A percentile compares a stretch with the other conserved stretches of the same genome.
Conservation (phyloP, 2,797 vertebrate genomes). For the Scolopax bukidnonensis region DNA sequence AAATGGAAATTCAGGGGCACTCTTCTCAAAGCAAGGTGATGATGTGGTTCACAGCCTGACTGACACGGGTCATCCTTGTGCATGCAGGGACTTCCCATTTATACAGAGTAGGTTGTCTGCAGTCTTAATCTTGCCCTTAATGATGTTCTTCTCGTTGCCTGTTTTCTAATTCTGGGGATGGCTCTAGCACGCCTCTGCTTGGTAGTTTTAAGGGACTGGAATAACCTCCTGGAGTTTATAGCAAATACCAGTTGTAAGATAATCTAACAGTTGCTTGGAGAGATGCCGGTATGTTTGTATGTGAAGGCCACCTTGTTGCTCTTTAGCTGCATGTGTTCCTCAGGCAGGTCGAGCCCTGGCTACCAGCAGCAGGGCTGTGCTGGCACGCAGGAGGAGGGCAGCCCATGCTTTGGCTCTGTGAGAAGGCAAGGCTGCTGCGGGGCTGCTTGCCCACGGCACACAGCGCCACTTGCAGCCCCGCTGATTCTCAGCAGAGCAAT, state of each 20-base stretch:
- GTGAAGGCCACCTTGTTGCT: background rate
- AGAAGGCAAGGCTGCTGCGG: background rate
- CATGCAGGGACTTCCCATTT: background rate
- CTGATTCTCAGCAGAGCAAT: background rate
- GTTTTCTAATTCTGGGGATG: background rate
- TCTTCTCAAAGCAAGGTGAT: background rate
- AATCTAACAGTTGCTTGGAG: background rate
- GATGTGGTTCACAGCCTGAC: background rate
- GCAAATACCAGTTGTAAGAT: background rate
- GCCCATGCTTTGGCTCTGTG: background rate
- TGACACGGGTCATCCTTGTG: background rate
- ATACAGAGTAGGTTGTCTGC: background rate
- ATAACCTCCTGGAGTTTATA: background rate
- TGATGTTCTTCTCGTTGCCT: background rate
- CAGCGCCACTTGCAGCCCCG: fast-evolving
- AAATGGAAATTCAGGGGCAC: background rate
- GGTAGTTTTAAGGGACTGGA: background rate
- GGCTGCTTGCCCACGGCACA: background rate
- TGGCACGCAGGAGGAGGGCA: background rate
- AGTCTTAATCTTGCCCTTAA: background rate
- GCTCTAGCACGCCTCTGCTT: background rate
- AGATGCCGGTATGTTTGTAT: background rate
- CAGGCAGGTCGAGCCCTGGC: background rate
- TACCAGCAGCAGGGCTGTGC: background rate
- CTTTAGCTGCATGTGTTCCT: background rate